Evolutionary conservation across 1,140 invertebrate genomes (phyloP), one percentile per base, ranked within the genome.

Genomic region (Dufourea novaeangliae): DNA sequence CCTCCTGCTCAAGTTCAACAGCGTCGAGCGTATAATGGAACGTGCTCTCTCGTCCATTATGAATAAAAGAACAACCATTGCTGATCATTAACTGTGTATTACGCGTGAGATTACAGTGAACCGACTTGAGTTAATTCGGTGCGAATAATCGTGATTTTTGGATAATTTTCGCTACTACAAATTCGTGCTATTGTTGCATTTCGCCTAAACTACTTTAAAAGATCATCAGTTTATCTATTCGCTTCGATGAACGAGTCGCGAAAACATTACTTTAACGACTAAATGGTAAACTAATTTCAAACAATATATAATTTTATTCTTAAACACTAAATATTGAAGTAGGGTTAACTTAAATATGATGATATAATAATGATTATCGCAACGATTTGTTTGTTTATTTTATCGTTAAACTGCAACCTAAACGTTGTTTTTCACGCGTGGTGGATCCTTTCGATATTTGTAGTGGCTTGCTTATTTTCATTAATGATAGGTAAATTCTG

Each of bases 11-110:
- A 61, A 78, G 57, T 66, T 79, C 67, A 61, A 34, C 72, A 69
- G 44, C 56, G 50, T 74, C 64, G 57, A 27, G 74, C 82, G 71
- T 56, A 69, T 73, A 79, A 83, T 76, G 54, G 67, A 46, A 83
- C 22, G 57, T 39, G 54, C 50, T 50, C 11, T 39, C 54, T 22
- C 63, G 64, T 37, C 54, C 39, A 52, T 76, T 76, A 46, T 70
- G 74, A 77, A 77, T 77, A 77, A 77, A 56, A 62, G 52, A 70
- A 39, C 41, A 32, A 70, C 67, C 56, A 61, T 61, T 39, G 66
- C 29, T 41, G 63, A 75, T 57, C 63, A 63, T 75, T 61, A 62
- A 62, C 66, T 39, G 67, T 27, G 41, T 34, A 52, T 59, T 61
- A 39, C 12, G 56, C 11, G 69, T 32, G 57, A 68, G 14, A 44